A percentile compares a stretch with the other conserved stretches of the same genome.
Conservation (phyloP, 2,113 vertebrate genomes). For the Tetraodon nigroviridis region DNA sequence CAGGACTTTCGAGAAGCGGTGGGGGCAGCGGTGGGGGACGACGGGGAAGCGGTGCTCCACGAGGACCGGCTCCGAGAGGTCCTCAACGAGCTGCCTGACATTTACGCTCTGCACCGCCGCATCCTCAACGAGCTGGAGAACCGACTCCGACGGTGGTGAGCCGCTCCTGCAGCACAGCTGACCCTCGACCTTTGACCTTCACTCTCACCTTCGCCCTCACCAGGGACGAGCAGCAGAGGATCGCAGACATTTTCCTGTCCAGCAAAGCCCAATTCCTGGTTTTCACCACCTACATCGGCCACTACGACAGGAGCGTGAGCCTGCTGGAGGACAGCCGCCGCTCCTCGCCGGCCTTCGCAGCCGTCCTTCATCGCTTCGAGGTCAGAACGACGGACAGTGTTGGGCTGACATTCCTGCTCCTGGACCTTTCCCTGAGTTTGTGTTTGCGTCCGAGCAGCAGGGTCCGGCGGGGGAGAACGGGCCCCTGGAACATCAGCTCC, state of each 20-base stretch:
- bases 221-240: slow-evolving; percentile 86
- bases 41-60: slow-evolving; percentile 71
- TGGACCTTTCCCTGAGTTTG: not conserved
- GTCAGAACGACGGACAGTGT: slow-evolving; percentile 66
- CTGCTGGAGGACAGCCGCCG: slow-evolving; percentile 82
- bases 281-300: slow-evolving; percentile 82
- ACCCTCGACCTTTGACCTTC: too few relatives aligned
- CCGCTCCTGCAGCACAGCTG: not conserved
- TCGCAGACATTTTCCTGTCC: slow-evolving; percentile 86
- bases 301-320: slow-evolving; percentile 85
- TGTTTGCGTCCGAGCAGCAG: slow-evolving; percentile 70
- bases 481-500: slow-evolving; percentile 82
- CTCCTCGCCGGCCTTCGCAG: slow-evolving; percentile 74
- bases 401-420: too few relatives aligned
- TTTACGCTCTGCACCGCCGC: slow-evolving; percentile 81
- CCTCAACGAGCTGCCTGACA: slow-evolving; percentile 82
- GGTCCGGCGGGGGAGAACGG: slow-evolving; percentile 67
- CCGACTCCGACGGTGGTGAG: slow-evolving; percentile 83
- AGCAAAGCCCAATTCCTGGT: slow-evolving; percentile 80
- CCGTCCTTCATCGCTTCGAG: slow-evolving; percentile 82
- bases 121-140: slow-evolving; percentile 84
- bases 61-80: slow-evolving; percentile 80
- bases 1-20: slow-evolving; percentile 85
- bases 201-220: slow-evolving; percentile 9
- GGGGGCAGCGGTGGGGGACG: slow-evolving; percentile 69